These are phyloP conservation scores for Paedocypris micromegethes DNA, from an alignment of 2,797 vertebrate genomes.

Conservation along the genomic window DNA sequence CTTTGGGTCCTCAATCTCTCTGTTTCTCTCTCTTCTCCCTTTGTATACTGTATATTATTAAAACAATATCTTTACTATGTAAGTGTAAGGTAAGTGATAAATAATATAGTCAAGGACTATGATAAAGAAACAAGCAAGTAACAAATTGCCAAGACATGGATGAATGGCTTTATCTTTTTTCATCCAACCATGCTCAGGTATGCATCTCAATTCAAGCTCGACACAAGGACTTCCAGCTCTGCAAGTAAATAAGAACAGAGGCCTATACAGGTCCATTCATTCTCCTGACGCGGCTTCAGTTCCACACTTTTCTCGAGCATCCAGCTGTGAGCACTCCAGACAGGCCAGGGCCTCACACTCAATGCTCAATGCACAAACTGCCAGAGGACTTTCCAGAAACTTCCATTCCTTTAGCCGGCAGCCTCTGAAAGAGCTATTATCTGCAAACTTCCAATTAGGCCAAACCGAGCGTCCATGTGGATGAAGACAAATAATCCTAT, in stretches of 20 bases:
- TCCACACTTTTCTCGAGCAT: constrained; percentile 37
- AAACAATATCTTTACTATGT: too few species aligned
- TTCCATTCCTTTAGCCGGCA: constrained; percentile 38
- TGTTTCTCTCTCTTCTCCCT: too few species aligned
- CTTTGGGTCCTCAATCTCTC: too few species aligned
- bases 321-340: constrained; percentile 56
- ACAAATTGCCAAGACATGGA: constrained; percentile 19
- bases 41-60: too few species aligned
- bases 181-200: constrained; percentile 31
- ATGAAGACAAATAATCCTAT: constrained; percentile 27
- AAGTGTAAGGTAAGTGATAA: constrained; percentile 21
- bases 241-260: constrained; percentile 37
- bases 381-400: constrained; percentile 46
- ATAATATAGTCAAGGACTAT: constrained; percentile 19
- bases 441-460: constrained; percentile 41
- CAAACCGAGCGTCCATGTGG: constrained; percentile 32
- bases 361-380: constrained; percentile 43
- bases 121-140: constrained; percentile 30
- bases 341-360: constrained; percentile 44
- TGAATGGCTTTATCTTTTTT: constrained; percentile 33
- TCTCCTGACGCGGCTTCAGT: constrained; percentile 31
- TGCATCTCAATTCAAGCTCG: constrained; percentile 40
- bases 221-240: constrained; percentile 26
- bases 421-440: constrained; percentile 43
- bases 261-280: constrained; percentile 41